Evolutionary conservation across 2,797 vertebrate species (phyloP), one percentile per base, ranked within the genome.

Genomic region (Danio choprae): DNA sequence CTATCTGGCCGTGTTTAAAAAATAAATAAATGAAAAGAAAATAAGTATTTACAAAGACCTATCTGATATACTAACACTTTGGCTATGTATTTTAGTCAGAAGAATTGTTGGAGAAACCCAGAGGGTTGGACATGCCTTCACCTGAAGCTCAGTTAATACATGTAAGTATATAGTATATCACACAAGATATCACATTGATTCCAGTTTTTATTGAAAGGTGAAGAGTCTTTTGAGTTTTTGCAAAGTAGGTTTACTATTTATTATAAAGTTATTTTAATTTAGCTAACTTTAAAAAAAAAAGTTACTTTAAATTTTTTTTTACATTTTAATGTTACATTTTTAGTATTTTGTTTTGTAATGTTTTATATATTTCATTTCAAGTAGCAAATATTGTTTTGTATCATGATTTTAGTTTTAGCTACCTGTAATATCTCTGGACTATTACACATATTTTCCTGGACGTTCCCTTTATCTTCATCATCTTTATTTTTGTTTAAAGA

Each of bases 61-160:
- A 4, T 9, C 29, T 59, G 44, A 60, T 38, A 41, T 40, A 6
- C 7, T 41, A 60, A 53, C 16, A 7, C 7, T 46, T 22, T 36
- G 29, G 10, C 38, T 4, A 22, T 81, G 29, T 85, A 20, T 77
- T 83, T 20, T 55, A 94, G 94, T 88, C 69, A 13, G 94, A 95
- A 79, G 93, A 94, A 84, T 36, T 94, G 68, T 87, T 86, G 82
- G 93, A 94, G 79, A 91, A 88, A 63, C 87, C 91, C 4, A 46
- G 86, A 3, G 44, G 89, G 59, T 85, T 89, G 5, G 91, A 94
- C 77, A 93, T 93, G 89, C 88, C 93, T 50, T 85, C 93, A 62
- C 89, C 91, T 60, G 88, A 93, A 74, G 93, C 93, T 48, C 92
- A 93, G 86, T 90, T 95, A 83, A 91, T 94, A 71, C 93, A 94